These are phyloP conservation scores for Harpalus rubripes DNA, from an alignment of 2,888 invertebrate species.

Conservation along the genomic window DNA sequence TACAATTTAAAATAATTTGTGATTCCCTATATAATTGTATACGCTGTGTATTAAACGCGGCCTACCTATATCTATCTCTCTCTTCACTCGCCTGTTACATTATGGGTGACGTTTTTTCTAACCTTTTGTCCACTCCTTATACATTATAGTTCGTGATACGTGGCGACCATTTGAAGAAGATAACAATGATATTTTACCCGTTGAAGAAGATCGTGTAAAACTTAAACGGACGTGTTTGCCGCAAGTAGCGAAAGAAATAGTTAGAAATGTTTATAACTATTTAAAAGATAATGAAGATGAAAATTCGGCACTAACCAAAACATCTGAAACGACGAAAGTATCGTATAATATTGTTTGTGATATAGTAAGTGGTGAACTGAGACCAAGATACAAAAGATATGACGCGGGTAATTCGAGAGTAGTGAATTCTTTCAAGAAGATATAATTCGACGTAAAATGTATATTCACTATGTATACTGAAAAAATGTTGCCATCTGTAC, in stretches of 20 bases:
- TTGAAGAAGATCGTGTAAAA: slow-evolving; percentile 38
- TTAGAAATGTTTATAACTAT: background rate
- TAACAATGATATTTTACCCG: too few species aligned
- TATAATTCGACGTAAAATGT: slow-evolving; percentile 22
- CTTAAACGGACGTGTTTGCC: slow-evolving; percentile 41
- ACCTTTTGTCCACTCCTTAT: too few species aligned
- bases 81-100: too few species aligned
- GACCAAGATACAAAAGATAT: slow-evolving; percentile 5
- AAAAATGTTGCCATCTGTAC: slow-evolving; percentile 12
- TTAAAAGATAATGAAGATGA: too few species aligned
- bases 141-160: too few species aligned
- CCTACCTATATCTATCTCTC: too few species aligned
- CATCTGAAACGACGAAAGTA: slow-evolving; percentile 28
- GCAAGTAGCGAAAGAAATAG: slow-evolving; percentile 40
- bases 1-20: too few species aligned
- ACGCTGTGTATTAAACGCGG: too few species aligned
- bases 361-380: slow-evolving; percentile 23
- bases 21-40: too few species aligned
- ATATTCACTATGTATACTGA: background rate
- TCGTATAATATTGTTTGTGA: background rate
- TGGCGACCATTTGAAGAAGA: slow-evolving; percentile 10
- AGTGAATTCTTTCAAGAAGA: background rate
- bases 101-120: too few species aligned
- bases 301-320: too few species aligned
- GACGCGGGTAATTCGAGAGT: slow-evolving; percentile 35